These are phyloP conservation scores for Orchesella cincta DNA, from an alignment of 1,140 invertebrate genomes.

Conservation along the genomic window DNA sequence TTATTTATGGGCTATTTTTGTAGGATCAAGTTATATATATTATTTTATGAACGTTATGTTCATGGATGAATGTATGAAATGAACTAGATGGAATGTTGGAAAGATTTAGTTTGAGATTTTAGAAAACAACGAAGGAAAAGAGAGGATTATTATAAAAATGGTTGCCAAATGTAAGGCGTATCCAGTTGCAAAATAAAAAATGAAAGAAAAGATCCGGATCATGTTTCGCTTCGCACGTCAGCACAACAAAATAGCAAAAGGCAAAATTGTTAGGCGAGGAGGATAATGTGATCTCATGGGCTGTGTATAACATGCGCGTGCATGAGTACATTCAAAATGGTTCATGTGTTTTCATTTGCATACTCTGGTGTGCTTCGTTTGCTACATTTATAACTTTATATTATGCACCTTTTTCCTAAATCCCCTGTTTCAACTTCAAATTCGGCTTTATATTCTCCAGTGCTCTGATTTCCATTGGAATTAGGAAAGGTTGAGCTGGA, in stretches of 20 bases:
- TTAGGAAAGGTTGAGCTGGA: too few relatives aligned
- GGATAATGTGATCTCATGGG: too few relatives aligned
- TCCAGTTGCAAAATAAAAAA: conserved; percentile 14
- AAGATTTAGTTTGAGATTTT: neutral
- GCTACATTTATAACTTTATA: too few relatives aligned
- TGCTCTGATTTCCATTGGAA: too few relatives aligned
- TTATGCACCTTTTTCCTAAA: too few relatives aligned
- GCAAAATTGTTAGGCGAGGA: too few relatives aligned
- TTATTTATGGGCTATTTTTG: neutral
- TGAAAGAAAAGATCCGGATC: conserved; percentile 21
- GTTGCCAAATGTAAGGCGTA: neutral
- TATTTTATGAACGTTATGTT: neutral
- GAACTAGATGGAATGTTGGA: neutral
- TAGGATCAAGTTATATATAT: neutral
- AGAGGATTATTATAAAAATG: neutral
- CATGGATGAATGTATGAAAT: neutral
- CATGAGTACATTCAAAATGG: too few relatives aligned
- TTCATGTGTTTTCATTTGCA: too few relatives aligned
- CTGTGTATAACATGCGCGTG: too few relatives aligned
- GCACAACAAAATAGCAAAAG: neutral
- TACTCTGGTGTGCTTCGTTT: too few relatives aligned
- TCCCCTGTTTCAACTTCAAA: too few relatives aligned
- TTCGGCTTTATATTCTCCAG: too few relatives aligned
- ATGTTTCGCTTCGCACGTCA: conserved; percentile 4
- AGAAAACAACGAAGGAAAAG: neutral